Base-by-base conservation (phyloP, 2,888 invertebrate genomes). In the Rosalia funebris region DNA sequence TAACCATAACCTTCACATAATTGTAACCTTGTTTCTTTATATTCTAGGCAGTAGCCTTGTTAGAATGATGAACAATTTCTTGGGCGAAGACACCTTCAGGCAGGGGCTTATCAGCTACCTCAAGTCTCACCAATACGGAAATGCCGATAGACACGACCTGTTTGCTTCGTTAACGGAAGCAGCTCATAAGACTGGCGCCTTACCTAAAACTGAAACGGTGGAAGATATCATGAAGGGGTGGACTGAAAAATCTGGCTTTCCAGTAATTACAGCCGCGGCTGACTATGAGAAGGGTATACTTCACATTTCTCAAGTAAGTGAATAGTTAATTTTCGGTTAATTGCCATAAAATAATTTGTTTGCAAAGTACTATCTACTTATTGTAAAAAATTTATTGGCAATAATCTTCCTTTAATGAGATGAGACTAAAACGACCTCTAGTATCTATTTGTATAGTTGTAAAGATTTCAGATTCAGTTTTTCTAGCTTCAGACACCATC, bases 21-120 rank as follows among this genome's bases (percentile, higher is more conserved):
- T n/a, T n/a, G n/a, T n/a, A n/a, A n/a, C n/a, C n/a, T n/a, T n/a
- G n/a, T n/a, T n/a, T n/a, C n/a, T n/a, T n/a, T n/a, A n/a, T 25
- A 10, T 12, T 45, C 5, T 63, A 84, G 88, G 91, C 32, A 88
- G 90, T 0, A 86, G 89, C 3, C 80, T 92, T 1, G 84, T 92
- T 59, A 82, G 89, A 63, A 92, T 92, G 91, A 85, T 92, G 82
- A 84, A 86, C 67, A 84, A 88, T 63, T 87, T 89, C 72, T 82
- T 91, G 10, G 91, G 91, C 0, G 87, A 88, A 68, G 81, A 81
- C 16, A 83, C 84, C 0, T 88, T 88, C 75, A 83, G 82, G 50
- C 72, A 77, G 7, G 86, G 86, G 2, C 76, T 88, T 1, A 82
- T 81, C 19, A 83, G 84, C 61, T 84, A 85, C 68, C 75, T 89